Evolutionary conservation across 2,888 invertebrate species (phyloP), one percentile per base, ranked within the genome.

Genomic region (Esperia sulphurella): DNA sequence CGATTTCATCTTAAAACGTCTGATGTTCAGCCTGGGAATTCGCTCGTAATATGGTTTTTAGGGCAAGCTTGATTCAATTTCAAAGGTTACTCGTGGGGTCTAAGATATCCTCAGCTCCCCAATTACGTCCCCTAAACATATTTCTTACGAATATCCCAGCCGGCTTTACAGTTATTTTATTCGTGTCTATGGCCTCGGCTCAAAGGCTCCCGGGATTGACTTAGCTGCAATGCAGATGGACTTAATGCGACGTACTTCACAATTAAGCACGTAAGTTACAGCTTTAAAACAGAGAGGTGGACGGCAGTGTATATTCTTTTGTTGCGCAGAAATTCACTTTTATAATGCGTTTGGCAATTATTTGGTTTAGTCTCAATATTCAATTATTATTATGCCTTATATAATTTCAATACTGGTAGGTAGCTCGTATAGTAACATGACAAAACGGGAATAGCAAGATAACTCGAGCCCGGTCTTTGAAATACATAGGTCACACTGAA

Each of bases 201-300:
- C 53, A 54, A 62, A 60, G 55, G 56, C 62, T 61, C 53, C 54
- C 41, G 50, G 59, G 63, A 66, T 63, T 57, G 57, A 54, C 54
- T 50, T 61, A 51, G 57, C 71, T 75, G 73, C 73, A 74, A 60
- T 74, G 74, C 68, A 53, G 70, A 66, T 63, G 59, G 48, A 50
- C 49, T 46, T 41, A 38, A 41, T 42, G 51, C 50, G 46, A 50
- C 51, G 51, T 53, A 45, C 29, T 45, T 49, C 14, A 45, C 49
- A 45, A 49, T 45, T 49, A 45, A 49, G 45, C 43, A 45, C 12
- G 12, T 45, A 49, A 45, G 43, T 49, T 14, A 31, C 49, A 41
- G 42, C 45, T 42, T 41, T 41, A 42, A 41, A 45, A 49, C 45
- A 49, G 33, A 45, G 49, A 12, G 28, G 43, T 35, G 45, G 38